Conservation (phyloP, 1,140 invertebrate species). For the Drosophila kurseongensis region DNA sequence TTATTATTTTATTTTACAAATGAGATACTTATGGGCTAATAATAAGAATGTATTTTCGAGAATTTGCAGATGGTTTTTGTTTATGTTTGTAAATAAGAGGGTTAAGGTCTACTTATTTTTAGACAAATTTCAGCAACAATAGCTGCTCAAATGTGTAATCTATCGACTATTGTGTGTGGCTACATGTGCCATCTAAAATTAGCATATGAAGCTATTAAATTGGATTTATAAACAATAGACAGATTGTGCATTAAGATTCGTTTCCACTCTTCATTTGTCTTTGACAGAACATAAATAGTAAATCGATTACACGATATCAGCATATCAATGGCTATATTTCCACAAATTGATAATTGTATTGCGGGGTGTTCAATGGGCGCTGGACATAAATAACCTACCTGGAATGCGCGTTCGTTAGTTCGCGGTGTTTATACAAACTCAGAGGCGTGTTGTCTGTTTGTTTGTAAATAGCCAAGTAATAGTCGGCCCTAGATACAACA, state of each 20-base stretch:
- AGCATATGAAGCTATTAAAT: slow-evolving; percentile 20
- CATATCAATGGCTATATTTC: slow-evolving; percentile 53
- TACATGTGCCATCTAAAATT: slow-evolving; percentile 31
- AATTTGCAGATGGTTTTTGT: not conserved
- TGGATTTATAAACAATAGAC: slow-evolving; percentile 15
- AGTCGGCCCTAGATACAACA: slow-evolving; percentile 14
- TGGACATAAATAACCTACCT: slow-evolving; percentile 18
- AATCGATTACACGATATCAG: slow-evolving; percentile 60
- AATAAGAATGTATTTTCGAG: too few relatives aligned
- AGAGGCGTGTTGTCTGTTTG: slow-evolving; percentile 31
- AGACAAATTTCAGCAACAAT: slow-evolving; percentile 14
- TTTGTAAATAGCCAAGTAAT: slow-evolving; percentile 50
- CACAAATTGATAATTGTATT: slow-evolving; percentile 28
- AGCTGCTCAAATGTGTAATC: slow-evolving; percentile 5
- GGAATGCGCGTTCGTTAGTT: slow-evolving; percentile 5
- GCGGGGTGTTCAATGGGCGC: slow-evolving; percentile 3
- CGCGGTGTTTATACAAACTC: slow-evolving; percentile 38
- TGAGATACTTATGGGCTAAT: too few relatives aligned
- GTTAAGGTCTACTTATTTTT: slow-evolving; percentile 1
- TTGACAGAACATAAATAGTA: slow-evolving; percentile 25
- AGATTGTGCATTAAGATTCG: slow-evolving; percentile 5
- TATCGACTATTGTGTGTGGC: slow-evolving; percentile 20
- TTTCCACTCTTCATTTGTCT: not conserved
- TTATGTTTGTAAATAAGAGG: not conserved
- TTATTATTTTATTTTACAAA: too few relatives aligned